Base-by-base conservation (phyloP, 2,888 invertebrate species). In the Temnothorax rugatulus region DNA sequence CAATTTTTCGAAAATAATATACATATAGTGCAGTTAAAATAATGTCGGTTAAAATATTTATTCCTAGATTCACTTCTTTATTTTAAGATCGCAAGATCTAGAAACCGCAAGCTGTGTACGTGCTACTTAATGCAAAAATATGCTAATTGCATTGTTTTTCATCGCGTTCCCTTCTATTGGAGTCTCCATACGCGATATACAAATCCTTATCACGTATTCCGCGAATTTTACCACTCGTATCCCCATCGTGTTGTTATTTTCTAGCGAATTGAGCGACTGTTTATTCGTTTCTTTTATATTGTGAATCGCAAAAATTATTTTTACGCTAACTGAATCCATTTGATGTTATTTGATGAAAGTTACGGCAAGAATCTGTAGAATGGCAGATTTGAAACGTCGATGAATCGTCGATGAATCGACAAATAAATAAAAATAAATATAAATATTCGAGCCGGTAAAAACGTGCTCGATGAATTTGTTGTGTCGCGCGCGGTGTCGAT, bases 401-500 rank as follows among this genome's bases (percentile, higher is more conserved):
- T 52, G 25, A 25, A 13, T 13, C 1, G 4, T 18, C n/a, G n/a
- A n/a, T n/a, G n/a, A n/a, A n/a, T n/a, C n/a, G 50, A 3, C 5
- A 47, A 18, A 15, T 50, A 64, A 76, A 52, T 52, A 18, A 13
- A 68, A 29, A 68, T 54, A 4, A 76, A 52, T 52, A 18, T 18
- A 68, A 29, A 68, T 54, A 4, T 34, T 15, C 18, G 59, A 79
- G 68, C 52, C 7, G 13, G 21, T n/a, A 41, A 54, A 59, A 61
- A 34, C n/a, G 44, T 47, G 9, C 59, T 21, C 34, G 71, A 61
- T 41, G 63, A 52, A 50, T 66, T 73, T 29, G 54, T 64, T 81
- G 63, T 74, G 81, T 79, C 59, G 73, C n/a, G 8, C 59, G 41
- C 21, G 29, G 2, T n/a, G n/a, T 38, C 74, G 76, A 74, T 73